Conservation (phyloP, 2,113 vertebrate genomes). For the Vulpes lagopus region DNA sequence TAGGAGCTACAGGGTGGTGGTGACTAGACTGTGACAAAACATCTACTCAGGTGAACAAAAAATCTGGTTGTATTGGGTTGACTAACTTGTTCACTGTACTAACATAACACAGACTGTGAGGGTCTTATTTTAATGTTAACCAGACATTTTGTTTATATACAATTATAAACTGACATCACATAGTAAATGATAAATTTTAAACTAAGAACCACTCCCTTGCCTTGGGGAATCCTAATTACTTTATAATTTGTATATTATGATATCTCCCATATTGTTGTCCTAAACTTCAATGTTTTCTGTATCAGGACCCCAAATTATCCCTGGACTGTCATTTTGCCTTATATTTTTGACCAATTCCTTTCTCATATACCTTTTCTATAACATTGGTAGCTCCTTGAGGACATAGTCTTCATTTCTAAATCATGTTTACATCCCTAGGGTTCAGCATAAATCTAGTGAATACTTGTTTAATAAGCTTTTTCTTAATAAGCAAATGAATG, state of each 20-base stretch:
- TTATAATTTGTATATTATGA: background rate
- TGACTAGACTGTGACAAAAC: background rate
- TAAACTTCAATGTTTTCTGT: background rate
- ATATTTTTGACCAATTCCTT: background rate
- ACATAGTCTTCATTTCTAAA: background rate
- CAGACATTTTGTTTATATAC: background rate
- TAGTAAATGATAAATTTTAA: background rate
- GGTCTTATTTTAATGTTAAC: background rate
- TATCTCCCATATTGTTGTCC: background rate
- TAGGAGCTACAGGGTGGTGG: background rate
- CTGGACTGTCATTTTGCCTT: background rate
- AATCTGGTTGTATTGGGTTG: background rate
- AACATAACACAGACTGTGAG: background rate
- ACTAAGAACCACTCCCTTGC: background rate
- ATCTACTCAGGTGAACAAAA: conserved; percentile 11
- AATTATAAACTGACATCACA: background rate
- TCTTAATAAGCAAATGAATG: background rate
- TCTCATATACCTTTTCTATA: background rate
- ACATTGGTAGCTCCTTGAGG: background rate
- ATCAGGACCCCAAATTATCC: background rate
- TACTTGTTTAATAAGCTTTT: background rate
- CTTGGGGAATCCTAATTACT: background rate
- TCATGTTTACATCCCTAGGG: background rate
- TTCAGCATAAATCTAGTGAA: background rate
- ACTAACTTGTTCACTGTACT: background rate